A percentile compares a stretch with the other conserved stretches of the same genome.
Evolutionary conservation across 2,113 vertebrate species (phyloP).

Genomic region (Diphyllodes magnificus): DNA sequence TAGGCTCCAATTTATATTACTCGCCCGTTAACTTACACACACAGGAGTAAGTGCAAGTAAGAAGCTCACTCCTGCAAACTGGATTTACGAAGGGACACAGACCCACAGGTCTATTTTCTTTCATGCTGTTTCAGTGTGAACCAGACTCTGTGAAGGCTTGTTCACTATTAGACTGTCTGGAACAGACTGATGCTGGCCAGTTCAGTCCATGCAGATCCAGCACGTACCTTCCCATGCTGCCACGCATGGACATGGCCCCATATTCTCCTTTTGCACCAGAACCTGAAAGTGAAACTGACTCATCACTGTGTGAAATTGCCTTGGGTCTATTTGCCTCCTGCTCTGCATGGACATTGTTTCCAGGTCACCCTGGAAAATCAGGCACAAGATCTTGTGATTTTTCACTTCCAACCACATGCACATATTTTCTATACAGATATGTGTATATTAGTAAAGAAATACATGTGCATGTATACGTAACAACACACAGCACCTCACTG

Average conservation of each 20-base stretch:
- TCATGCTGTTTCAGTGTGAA: not conserved
- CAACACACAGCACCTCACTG: not conserved
- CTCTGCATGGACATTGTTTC: not conserved
- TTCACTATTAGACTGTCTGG: not conserved
- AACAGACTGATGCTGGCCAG: not conserved
- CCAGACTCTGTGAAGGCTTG: not conserved
- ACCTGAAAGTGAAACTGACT: not conserved
- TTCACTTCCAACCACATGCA: not conserved
- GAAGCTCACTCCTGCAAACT: not conserved
- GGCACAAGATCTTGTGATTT: not conserved
- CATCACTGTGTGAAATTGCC: not conserved
- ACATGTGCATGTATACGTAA: not conserved
- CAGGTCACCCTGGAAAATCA: not conserved
- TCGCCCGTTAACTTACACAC: not conserved
- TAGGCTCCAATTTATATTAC: conserved; percentile 35
- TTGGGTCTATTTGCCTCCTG: not conserved
- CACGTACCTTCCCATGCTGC: rapidly evolving
- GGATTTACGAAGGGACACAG: not conserved
- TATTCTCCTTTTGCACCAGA: not conserved
- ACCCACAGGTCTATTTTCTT: not conserved
- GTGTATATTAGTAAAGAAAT: not conserved
- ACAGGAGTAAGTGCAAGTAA: not conserved
- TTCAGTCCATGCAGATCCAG: not conserved
- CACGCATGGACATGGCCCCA: not conserved
- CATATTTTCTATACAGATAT: not conserved